phyloP scores from a whole-genome alignment of 2,888 invertebrate species.

The Blera fallax region DNA sequence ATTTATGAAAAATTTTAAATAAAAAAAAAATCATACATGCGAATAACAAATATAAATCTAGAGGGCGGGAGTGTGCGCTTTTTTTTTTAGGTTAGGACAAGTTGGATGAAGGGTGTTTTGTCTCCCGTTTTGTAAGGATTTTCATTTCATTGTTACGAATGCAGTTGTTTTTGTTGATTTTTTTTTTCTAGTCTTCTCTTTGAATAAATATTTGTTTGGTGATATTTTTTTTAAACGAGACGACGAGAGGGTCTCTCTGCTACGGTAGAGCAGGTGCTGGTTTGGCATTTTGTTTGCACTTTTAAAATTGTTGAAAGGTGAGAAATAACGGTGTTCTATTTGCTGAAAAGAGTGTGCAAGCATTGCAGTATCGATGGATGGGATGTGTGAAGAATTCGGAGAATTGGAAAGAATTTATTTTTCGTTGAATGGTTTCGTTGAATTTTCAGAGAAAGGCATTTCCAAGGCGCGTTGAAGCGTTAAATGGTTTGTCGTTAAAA shows the following conservation, averaged over 20 bases:
- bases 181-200: constrained; percentile 16
- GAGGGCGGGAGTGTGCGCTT: constrained; percentile 19
- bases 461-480: too few species aligned
- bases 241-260: not conserved
- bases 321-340: constrained; percentile 5
- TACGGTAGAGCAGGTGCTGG: constrained; percentile 25
- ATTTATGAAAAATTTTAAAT: constrained; percentile 42
- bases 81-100: constrained; percentile 30
- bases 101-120: constrained; percentile 20
- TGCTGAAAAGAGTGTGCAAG: not conserved
- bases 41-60: constrained; percentile 52
- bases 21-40: constrained; percentile 11
- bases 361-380: not conserved
- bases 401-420: not conserved
- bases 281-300: constrained; percentile 6
- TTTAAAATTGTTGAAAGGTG: not conserved
- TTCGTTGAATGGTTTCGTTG: not conserved
- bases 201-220: constrained; percentile 45
- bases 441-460: not conserved
- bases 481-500: too few species aligned
- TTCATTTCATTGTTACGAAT: constrained; percentile 41
- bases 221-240: constrained; percentile 11
- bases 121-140: constrained; percentile 35
- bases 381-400: not conserved
- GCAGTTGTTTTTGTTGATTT: not conserved